Conservation (phyloP, 2,113 vertebrate species). For the Eidolon helvum region DNA sequence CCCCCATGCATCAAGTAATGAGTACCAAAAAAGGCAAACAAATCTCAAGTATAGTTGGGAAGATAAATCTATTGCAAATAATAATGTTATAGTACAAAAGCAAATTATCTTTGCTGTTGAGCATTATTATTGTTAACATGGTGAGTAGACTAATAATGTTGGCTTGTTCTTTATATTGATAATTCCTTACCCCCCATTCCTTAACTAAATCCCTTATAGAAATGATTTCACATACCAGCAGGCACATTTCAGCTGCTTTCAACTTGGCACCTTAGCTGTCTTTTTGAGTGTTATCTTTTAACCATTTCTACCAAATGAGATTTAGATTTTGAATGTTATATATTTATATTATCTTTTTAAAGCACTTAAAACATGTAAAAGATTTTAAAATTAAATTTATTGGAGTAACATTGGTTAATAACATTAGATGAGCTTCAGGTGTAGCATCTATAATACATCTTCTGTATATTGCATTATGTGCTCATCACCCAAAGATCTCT, state of each 20-base stretch:
- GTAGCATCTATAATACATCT: neutral
- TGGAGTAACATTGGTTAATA: neutral
- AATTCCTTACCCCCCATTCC: neutral
- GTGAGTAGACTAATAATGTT: neutral
- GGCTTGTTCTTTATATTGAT: neutral
- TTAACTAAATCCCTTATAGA: neutral
- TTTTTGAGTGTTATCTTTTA: neutral
- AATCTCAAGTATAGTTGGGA: neutral
- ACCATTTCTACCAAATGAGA: neutral
- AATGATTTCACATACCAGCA: neutral
- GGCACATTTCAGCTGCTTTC: slow-evolving; percentile 4
- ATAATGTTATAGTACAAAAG: neutral
- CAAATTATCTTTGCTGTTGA: neutral
- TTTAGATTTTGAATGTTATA: neutral
- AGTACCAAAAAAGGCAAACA: neutral
- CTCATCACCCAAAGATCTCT: neutral
- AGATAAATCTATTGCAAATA: slow-evolving; percentile 19
- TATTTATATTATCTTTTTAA: slow-evolving; percentile 7
- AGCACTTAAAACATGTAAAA: neutral
- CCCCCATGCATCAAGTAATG: neutral
- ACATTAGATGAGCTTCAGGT: neutral
- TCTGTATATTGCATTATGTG: neutral
- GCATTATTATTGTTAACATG: neutral
- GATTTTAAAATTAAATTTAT: neutral
- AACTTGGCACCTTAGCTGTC: neutral